Base-by-base conservation (phyloP, 1,140 invertebrate genomes). In the Drosophila pseudoobscura region DNA sequence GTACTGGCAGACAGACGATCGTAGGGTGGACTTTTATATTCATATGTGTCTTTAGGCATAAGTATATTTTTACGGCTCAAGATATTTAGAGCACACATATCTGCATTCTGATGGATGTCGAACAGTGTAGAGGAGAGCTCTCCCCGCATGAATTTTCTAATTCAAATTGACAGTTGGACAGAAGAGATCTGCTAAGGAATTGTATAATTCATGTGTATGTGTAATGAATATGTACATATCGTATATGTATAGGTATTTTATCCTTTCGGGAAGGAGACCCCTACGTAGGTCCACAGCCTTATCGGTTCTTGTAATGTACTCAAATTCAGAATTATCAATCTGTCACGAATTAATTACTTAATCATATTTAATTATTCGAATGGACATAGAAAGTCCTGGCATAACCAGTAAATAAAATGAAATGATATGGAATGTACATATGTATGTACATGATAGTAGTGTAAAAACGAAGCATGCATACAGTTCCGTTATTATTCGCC, bases 61-160 rank as follows among this genome's bases (percentile, higher is more conserved):
- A 57, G 64, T 70, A 57, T 47, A 52, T 57, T 44, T 70, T 69
- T 47, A 69, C 63, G 44, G 65, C 65, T 56, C 20, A 49, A 54
- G 35, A 69, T 69, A 68, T 69, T 69, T 56, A 52, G 63, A 69
- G 63, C 5, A 26, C 24, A 26, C 24, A 26, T 26, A 26, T 26
- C 24, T 5, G 24, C 39, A 56, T 68, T 55, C 51, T 69, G 68
- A 69, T 69, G 44, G 65, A 69, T 69, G 63, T 69, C 64, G 52
- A 70, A 52, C 69, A 43, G 22, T 69, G 24, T 69, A 39, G 35
- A 39, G 11, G 52, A 29, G 63, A 35, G 51, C 55, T 56, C 35
- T 26, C 44, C 15, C 22, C 29, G 11, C 22, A 41, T 31, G 52
- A 46, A 49, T 43, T 39, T 22, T 41, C 17, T 57, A 69, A 69